Conservation (phyloP, 1,140 invertebrate species). For the Drosophila virilis region DNA sequence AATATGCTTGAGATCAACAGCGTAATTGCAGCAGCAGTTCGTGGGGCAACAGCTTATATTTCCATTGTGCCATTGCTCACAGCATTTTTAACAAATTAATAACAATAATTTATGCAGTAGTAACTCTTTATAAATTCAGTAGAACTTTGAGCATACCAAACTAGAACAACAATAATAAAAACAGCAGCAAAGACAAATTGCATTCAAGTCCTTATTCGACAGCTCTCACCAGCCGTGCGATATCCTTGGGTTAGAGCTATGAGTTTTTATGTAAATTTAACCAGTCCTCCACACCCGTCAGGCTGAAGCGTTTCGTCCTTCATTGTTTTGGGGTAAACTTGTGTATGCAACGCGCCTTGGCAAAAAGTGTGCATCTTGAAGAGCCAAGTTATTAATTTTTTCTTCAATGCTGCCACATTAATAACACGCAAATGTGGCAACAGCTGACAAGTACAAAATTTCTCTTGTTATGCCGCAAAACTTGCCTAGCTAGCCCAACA, state of each 20-base stretch:
- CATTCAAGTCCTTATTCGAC: slow-evolving; percentile 51
- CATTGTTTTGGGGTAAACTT: slow-evolving; percentile 33
- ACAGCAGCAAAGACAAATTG: slow-evolving; percentile 42
- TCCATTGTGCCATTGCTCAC: slow-evolving; percentile 38
- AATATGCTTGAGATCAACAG: not conserved
- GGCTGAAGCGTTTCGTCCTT: not conserved
- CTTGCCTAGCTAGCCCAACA: slow-evolving; percentile 55
- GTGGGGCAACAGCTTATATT: slow-evolving; percentile 24
- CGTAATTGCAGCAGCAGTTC: not conserved
- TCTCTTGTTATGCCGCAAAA: slow-evolving; percentile 21
- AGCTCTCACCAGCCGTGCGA: slow-evolving; percentile 62
- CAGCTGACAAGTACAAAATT: slow-evolving; percentile 29
- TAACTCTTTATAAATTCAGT: slow-evolving; percentile 62
- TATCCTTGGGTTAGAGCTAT: slow-evolving; percentile 14
- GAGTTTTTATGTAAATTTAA: slow-evolving; percentile 68
- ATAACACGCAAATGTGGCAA: slow-evolving; percentile 74
- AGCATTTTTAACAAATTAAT: slow-evolving; percentile 67
- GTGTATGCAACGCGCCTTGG: slow-evolving; percentile 57
- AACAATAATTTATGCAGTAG: slow-evolving; percentile 67
- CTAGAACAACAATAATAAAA: slow-evolving; percentile 28
- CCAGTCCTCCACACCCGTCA: not conserved
- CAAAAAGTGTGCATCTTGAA: slow-evolving; percentile 25
- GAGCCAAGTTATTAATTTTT: slow-evolving; percentile 44
- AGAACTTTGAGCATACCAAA: slow-evolving; percentile 52
- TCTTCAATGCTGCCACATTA: slow-evolving; percentile 55